Evolutionary conservation across 2,113 vertebrate genomes (phyloP).

Genomic region (Protobothrops mucrosquamatus): DNA sequence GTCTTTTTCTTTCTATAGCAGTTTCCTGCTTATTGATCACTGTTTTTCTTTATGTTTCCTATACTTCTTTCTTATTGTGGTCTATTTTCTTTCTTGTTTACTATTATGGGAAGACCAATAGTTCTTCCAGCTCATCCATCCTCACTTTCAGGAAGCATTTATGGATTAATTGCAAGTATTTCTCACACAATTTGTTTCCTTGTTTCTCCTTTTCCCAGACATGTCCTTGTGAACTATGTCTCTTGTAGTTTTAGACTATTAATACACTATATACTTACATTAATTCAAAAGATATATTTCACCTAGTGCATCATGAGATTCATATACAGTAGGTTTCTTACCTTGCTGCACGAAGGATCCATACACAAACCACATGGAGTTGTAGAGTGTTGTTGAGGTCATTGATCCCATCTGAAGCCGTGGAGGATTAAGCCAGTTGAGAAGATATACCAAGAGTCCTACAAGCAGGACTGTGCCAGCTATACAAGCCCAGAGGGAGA

Average conservation of each 20-base stretch:
- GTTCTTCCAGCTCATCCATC: background rate
- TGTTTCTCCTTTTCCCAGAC: background rate
- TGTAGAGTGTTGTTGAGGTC: slow-evolving; percentile 95
- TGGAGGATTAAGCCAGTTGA: slow-evolving; percentile 97
- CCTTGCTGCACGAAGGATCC: slow-evolving; percentile 99
- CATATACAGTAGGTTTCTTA: slow-evolving; percentile 64
- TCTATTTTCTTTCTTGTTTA: background rate
- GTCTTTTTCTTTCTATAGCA: background rate
- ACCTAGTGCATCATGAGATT: background rate
- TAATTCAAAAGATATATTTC: background rate
- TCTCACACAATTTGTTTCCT: background rate
- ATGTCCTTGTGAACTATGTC: background rate
- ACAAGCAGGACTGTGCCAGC: slow-evolving; percentile 93
- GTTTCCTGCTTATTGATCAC: background rate
- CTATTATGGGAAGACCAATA: background rate
- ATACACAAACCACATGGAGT: slow-evolving; percentile 99
- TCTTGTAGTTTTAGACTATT: background rate
- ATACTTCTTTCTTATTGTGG: background rate
- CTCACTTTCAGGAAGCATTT: background rate
- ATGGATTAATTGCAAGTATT: background rate
- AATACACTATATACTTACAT: background rate
- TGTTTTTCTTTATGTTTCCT: background rate
- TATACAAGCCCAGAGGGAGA: slow-evolving; percentile 97
- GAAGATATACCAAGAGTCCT: slow-evolving; percentile 92
- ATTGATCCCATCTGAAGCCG: slow-evolving; percentile 95